Conservation (phyloP, 2,113 vertebrate genomes). For the Phylloscopus whistleri region DNA sequence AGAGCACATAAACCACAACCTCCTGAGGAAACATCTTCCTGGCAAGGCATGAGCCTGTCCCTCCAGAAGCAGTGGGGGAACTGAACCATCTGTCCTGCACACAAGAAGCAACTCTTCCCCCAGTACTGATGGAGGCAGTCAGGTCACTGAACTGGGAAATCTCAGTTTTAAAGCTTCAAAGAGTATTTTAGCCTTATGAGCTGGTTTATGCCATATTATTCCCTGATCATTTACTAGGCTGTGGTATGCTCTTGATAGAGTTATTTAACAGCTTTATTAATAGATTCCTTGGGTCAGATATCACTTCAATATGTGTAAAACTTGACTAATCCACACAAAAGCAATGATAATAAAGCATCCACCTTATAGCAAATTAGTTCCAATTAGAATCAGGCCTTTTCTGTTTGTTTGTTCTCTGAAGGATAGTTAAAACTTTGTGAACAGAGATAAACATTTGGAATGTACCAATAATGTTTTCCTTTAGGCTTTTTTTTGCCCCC, state of each 20-base stretch:
- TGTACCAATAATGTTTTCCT: neutral
- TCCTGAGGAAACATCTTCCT: neutral
- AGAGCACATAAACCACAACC: neutral
- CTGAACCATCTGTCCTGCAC: neutral
- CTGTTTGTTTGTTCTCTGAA: constrained; percentile 1
- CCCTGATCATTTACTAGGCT: neutral
- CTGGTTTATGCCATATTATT: neutral
- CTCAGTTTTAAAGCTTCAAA: neutral
- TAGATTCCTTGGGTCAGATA: constrained; percentile 5
- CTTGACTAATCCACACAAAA: neutral
- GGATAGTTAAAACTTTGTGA: neutral
- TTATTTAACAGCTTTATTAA: constrained; percentile 1
- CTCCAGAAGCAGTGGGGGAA: neutral
- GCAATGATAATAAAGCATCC: neutral
- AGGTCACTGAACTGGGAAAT: neutral
- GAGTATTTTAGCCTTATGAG: neutral
- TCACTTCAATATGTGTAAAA: neutral
- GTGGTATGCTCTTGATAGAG: neutral
- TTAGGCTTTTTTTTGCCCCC: neutral
- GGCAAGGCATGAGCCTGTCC: accelerated
- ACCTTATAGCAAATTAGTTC: neutral
- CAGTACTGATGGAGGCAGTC: neutral
- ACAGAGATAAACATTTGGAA: neutral
- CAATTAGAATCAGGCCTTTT: neutral
- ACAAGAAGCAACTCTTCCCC: neutral